Conservation (phyloP, 2,888 invertebrate genomes). For the Drosophila eohydei region DNA sequence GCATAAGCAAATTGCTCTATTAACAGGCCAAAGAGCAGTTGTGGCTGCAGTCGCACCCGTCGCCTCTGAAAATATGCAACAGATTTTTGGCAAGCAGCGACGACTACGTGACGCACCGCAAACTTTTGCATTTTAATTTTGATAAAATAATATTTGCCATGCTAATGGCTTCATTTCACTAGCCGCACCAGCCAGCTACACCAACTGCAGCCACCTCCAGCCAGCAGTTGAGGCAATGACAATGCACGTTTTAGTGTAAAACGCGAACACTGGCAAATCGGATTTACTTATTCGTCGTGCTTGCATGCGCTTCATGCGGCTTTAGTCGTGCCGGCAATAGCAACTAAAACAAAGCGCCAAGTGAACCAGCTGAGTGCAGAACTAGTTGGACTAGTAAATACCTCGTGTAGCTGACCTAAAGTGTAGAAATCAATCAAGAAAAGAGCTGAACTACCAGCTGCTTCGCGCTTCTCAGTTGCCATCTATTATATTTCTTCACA, state of each 20-base stretch:
- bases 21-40: constrained; percentile 47
- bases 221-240: constrained; percentile 39
- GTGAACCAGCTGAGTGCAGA: not conserved
- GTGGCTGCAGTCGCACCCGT: not conserved
- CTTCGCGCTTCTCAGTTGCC: too few relatives aligned
- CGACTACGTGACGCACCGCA: constrained; percentile 62
- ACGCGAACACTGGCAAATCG: constrained; percentile 46
- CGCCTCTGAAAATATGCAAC: constrained; percentile 55
- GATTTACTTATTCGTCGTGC: constrained; percentile 50
- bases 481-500: too few relatives aligned
- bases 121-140: constrained; percentile 76
- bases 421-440: too few relatives aligned
- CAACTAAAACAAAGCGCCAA: constrained; percentile 5
- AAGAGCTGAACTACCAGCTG: too few relatives aligned
- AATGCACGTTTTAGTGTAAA: constrained; percentile 50
- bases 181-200: constrained; percentile 21
- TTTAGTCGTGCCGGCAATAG: constrained; percentile 53
- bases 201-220: constrained; percentile 13
- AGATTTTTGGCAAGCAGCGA: constrained; percentile 36
- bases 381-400: not conserved
- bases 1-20: constrained; percentile 73
- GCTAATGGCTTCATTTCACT: constrained; percentile 75
- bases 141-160: constrained; percentile 76
- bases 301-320: constrained; percentile 43
- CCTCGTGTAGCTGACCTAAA: not conserved